A percentile compares a stretch with the other conserved stretches of the same genome.
These are phyloP conservation scores for Ginglymostoma cirratum DNA, from an alignment of 2,113 vertebrate species.

Conservation along the genomic window DNA sequence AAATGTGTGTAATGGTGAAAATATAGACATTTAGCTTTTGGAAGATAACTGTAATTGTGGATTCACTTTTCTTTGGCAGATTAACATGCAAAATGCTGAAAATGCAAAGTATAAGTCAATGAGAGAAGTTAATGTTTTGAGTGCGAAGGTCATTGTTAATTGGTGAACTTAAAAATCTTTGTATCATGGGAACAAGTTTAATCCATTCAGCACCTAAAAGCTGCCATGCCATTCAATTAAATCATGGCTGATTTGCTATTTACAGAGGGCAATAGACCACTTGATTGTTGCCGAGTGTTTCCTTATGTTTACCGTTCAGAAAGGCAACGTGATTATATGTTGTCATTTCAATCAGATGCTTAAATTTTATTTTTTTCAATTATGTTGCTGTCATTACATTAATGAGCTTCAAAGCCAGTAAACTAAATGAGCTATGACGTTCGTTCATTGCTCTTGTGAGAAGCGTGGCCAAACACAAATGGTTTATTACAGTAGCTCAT, in stretches of 20 bases:
- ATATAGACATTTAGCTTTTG: background rate
- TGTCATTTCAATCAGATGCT: background rate
- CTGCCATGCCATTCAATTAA: background rate
- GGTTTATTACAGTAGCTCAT: background rate
- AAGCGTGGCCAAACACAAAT: background rate
- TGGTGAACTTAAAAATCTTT: slow-evolving; percentile 7
- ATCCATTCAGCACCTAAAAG: background rate
- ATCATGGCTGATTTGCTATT: background rate
- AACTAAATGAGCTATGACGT: background rate
- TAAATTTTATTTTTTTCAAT: slow-evolving; percentile 2
- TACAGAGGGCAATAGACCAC: background rate
- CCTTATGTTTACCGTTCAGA: background rate
- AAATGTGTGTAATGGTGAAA: background rate
- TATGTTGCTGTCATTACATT: background rate
- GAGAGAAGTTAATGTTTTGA: background rate
- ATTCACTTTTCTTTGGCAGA: background rate
- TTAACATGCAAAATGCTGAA: background rate
- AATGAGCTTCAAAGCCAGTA: background rate
- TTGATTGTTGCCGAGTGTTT: background rate
- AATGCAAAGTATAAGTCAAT: background rate
- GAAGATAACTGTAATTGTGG: background rate
- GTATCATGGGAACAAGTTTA: background rate
- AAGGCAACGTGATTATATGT: background rate
- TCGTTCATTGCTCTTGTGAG: background rate
- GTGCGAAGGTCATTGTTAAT: background rate